Conservation (phyloP, 2,113 vertebrate genomes). For the Pseudonaja textilis region DNA sequence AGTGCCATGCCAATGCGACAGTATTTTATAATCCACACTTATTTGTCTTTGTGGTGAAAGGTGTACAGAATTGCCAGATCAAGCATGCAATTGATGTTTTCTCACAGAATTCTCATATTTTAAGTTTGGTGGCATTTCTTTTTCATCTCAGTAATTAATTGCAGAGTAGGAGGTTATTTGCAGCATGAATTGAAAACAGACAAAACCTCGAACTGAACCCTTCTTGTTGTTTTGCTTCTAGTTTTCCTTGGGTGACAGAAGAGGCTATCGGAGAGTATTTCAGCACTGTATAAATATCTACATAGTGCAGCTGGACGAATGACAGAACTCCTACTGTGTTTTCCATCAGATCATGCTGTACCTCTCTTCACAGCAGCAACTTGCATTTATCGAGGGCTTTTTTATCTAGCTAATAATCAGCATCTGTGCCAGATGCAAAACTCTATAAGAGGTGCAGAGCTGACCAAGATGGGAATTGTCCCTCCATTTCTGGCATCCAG, state of each 20-base stretch:
- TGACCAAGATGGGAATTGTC: not conserved
- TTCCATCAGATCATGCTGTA: slow-evolving; percentile 60
- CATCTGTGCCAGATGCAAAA: slow-evolving; percentile 11
- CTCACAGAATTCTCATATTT: not conserved
- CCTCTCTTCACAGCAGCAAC: slow-evolving; percentile 45
- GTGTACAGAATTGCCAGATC: too few relatives aligned
- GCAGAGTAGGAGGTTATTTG: slow-evolving; percentile 68
- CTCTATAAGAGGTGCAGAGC: not conserved
- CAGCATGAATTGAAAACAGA: slow-evolving; percentile 67
- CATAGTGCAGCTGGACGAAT: slow-evolving; percentile 71
- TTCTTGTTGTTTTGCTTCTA: slow-evolving; percentile 66
- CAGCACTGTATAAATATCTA: slow-evolving; percentile 63
- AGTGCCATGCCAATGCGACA: not conserved
- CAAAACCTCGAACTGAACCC: slow-evolving; percentile 72
- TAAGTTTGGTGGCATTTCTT: not conserved
- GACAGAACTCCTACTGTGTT: slow-evolving; percentile 72
- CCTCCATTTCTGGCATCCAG: not conserved
- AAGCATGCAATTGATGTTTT: not conserved
- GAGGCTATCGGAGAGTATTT: slow-evolving; percentile 69
- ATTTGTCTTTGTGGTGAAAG: not conserved
- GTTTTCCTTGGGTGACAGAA: slow-evolving; percentile 62
- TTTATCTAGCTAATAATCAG: slow-evolving; percentile 2
- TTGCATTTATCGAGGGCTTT: slow-evolving; percentile 12
- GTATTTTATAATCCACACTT: not conserved
- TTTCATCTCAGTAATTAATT: slow-evolving; percentile 40